Conservation (phyloP, 1,140 invertebrate species). For the Atopsyche davidsoni region DNA sequence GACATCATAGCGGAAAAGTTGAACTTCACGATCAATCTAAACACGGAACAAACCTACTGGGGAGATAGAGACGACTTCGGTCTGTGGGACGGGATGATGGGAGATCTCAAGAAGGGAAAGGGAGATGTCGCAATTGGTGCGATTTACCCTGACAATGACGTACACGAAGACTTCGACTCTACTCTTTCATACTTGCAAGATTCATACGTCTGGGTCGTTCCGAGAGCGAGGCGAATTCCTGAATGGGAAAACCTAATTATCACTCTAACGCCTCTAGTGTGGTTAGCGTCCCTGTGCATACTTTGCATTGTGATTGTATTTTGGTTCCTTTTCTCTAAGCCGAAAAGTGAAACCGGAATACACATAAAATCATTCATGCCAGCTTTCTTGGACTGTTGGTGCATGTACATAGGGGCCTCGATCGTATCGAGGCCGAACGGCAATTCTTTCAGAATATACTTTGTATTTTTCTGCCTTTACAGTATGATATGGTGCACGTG, state of each 20-base stretch:
- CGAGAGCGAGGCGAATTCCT: constrained; percentile 25
- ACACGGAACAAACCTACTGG: constrained; percentile 12
- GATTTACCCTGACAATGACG: constrained; percentile 27
- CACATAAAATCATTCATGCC: constrained; percentile 15
- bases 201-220: constrained; percentile 25
- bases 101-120: constrained; percentile 19
- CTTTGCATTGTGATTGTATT: constrained; percentile 19
- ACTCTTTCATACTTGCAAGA: constrained; percentile 29
- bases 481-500: constrained; percentile 24
- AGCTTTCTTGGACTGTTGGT: constrained; percentile 18
- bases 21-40: constrained; percentile 24
- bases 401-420: constrained; percentile 21
- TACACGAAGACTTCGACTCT: constrained; percentile 29
- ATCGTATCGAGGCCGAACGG: constrained; percentile 16
- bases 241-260: constrained; percentile 26
- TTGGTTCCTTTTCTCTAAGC: constrained; percentile 23
- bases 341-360: constrained; percentile 19
- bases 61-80: constrained; percentile 21
- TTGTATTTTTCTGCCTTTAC: constrained; percentile 22
- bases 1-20: constrained; percentile 24
- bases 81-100: constrained; percentile 24
- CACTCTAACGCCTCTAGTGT: constrained; percentile 14
- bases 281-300: constrained; percentile 18
- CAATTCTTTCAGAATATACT: constrained; percentile 25
- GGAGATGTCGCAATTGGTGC: constrained; percentile 28